These are phyloP conservation scores for Drosophila jambulina DNA, from an alignment of 1,140 invertebrate genomes.

Conservation along the genomic window DNA sequence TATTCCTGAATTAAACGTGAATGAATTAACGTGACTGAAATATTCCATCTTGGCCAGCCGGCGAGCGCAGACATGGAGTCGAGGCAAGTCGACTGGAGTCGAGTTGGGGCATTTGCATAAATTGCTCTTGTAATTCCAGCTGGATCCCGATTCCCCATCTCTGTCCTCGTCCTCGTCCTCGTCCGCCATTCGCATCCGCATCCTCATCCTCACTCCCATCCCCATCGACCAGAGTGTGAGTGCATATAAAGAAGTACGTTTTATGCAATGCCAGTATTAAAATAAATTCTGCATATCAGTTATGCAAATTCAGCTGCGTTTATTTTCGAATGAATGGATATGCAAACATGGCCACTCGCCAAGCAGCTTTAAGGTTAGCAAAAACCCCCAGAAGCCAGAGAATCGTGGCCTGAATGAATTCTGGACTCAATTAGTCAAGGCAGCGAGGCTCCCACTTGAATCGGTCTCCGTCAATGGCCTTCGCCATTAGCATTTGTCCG, in stretches of 20 bases:
- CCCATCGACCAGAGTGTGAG: slow-evolving; percentile 15
- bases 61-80: slow-evolving; percentile 12
- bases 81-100: slow-evolving; percentile 13
- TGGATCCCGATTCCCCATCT: slow-evolving; percentile 7
- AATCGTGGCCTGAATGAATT: slow-evolving; percentile 44
- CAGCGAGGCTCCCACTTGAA: slow-evolving; percentile 24
- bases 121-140: slow-evolving; percentile 49
- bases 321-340: slow-evolving; percentile 36
- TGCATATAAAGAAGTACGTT: slow-evolving; percentile 67
- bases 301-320: slow-evolving; percentile 62
- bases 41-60: slow-evolving; percentile 66
- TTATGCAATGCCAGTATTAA: slow-evolving; percentile 75
- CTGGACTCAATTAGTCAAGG: slow-evolving; percentile 49
- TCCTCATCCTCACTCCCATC: not conserved
- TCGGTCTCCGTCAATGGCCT: slow-evolving; percentile 28
- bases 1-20: slow-evolving; percentile 71
- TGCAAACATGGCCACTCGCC: slow-evolving; percentile 23
- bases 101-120: slow-evolving; percentile 67
- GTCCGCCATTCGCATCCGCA: slow-evolving; percentile 6
- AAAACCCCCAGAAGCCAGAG: not conserved
- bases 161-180: not conserved
- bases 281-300: slow-evolving; percentile 71
- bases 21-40: slow-evolving; percentile 83
- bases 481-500: slow-evolving; percentile 56
- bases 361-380: slow-evolving; percentile 5